These are phyloP conservation scores for Dinoponera quadriceps DNA, from an alignment of 1,140 invertebrate genomes.

Conservation along the genomic window DNA sequence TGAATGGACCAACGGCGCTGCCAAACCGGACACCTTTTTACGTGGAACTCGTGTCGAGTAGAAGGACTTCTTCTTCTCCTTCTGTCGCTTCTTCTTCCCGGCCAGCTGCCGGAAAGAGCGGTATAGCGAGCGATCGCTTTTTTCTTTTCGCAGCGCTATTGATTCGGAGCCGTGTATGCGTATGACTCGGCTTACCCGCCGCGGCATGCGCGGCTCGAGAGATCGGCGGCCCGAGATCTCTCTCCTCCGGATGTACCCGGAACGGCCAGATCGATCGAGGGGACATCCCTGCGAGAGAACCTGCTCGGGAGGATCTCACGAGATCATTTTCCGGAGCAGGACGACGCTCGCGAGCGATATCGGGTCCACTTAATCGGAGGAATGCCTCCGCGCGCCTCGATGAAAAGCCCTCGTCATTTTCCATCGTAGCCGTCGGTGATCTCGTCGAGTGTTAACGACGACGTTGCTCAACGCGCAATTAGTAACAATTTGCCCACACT, in stretches of 20 bases:
- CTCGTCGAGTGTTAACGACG: too few relatives aligned
- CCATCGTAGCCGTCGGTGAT: too few relatives aligned
- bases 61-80: slow-evolving; percentile 31
- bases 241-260: not conserved
- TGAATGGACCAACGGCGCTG: slow-evolving; percentile 67
- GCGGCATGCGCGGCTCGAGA: not conserved
- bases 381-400: not conserved
- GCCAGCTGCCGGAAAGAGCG: slow-evolving; percentile 56
- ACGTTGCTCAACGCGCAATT: too few relatives aligned
- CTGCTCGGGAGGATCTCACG: slow-evolving; percentile 10
- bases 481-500: too few relatives aligned
- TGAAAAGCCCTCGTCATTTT: too few relatives aligned
- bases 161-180: slow-evolving; percentile 22
- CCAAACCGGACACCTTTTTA: slow-evolving; percentile 67
- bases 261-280: slow-evolving; percentile 38
- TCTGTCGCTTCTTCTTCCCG: not conserved
- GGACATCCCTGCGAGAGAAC: slow-evolving; percentile 1
- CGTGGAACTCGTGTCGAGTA: slow-evolving; percentile 43
- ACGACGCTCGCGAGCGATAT: not conserved
- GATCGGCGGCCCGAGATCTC: not conserved
- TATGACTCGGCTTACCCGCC: slow-evolving; percentile 31
- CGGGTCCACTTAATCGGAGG: not conserved
- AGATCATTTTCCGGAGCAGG: slow-evolving; percentile 5
- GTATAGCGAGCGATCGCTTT: slow-evolving; percentile 28
- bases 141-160: slow-evolving; percentile 41